Evolutionary conservation across 2,113 vertebrate genomes (phyloP).

Genomic region (Arizona elegans): DNA sequence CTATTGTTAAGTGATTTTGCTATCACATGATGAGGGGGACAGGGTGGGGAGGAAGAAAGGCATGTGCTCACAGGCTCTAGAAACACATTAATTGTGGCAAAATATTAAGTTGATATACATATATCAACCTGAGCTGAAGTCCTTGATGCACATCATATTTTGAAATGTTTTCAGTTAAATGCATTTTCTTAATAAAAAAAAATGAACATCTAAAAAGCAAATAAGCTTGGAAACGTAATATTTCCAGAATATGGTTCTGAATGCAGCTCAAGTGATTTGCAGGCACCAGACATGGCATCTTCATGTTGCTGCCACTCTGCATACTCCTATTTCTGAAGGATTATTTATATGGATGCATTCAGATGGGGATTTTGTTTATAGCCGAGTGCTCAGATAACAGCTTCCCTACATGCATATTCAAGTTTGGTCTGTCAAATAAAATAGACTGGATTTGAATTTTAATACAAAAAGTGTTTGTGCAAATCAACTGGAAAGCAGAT

Average conservation of each 20-base stretch:
- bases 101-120: neutral
- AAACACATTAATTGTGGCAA: neutral
- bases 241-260: neutral
- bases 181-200: neutral
- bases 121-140: neutral
- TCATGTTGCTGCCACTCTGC: neutral
- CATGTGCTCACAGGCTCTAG: neutral
- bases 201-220: neutral
- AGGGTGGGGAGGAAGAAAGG: neutral
- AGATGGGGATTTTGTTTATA: neutral
- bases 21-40: neutral
- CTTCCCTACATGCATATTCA: neutral
- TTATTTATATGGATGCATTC: neutral
- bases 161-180: neutral
- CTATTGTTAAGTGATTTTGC: neutral
- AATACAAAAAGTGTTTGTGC: neutral
- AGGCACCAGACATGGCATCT: neutral
- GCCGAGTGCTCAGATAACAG: neutral
- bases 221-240: neutral
- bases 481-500: neutral
- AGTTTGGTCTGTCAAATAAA: neutral
- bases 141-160: neutral
- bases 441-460: conserved; percentile 1
- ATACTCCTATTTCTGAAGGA: neutral
- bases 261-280: neutral